These are phyloP conservation scores for Petrocephalus zakoni DNA, from an alignment of 2,113 vertebrate species.

Conservation along the genomic window DNA sequence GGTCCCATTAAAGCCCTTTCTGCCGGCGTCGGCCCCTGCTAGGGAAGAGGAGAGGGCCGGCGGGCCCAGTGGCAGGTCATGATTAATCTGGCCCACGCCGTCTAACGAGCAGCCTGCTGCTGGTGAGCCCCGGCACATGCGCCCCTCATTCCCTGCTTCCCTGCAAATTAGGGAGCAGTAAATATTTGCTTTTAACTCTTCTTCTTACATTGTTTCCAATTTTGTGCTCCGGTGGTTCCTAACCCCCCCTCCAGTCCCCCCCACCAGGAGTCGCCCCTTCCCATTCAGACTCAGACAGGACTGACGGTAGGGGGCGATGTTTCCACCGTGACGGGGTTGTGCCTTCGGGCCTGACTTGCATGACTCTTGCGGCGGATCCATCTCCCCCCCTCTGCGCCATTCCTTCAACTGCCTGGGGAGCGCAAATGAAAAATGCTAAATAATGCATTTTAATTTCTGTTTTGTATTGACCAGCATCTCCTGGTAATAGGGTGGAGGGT, in stretches of 20 bases:
- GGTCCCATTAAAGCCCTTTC: background rate
- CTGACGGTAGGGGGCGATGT: background rate
- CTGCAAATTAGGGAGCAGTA: conserved; percentile 23
- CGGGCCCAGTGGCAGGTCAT: conserved; percentile 3
- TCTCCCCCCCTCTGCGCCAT: background rate
- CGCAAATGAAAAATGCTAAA: background rate
- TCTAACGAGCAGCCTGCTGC: conserved; percentile 9
- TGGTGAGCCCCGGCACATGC: background rate
- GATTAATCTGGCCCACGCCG: conserved; percentile 11
- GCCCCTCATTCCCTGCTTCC: conserved; percentile 5
- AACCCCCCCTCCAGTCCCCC: background rate
- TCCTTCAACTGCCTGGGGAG: background rate
- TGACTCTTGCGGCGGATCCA: background rate
- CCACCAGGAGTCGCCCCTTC: background rate
- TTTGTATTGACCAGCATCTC: background rate
- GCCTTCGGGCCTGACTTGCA: background rate
- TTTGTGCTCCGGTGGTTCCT: conserved; percentile 14
- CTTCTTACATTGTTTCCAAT: conserved; percentile 24
- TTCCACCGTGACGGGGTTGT: background rate
- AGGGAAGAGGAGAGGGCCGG: background rate
- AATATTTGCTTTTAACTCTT: conserved; percentile 28
- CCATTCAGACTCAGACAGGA: background rate
- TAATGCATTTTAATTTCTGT: background rate
- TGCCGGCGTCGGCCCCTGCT: background rate
- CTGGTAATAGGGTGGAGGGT: background rate